Base-by-base conservation (phyloP, 2,888 invertebrate species). In the Cordylochernes scorpioides region DNA sequence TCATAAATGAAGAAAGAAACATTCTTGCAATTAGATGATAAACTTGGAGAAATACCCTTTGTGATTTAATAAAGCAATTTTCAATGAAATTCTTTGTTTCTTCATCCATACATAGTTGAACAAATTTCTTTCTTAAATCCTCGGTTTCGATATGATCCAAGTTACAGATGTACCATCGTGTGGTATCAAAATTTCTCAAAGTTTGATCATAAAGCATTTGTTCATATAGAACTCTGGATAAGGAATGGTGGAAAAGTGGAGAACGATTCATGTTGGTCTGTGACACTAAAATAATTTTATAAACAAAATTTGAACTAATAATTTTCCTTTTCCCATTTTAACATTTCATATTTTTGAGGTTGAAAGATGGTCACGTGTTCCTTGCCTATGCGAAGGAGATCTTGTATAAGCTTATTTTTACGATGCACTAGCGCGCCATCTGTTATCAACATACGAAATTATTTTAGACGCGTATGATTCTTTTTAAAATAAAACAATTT, bases 1-100 rank as follows among this genome's bases (percentile, higher is more conserved):
- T 77, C 70, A 88, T 72, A 58, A 91, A 82, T 56, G 71, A 67
- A 38, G 71, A n/a, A n/a, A n/a, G n/a, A n/a, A n/a, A n/a, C n/a
- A n/a, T n/a, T n/a, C 73, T 70, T 10, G 74, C 75, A 21, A 88
- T 44, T 19, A 74, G 65, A 55, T 88, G 77, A 70, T 75, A 82
- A 38, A 86, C 60, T 55, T 94, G 84, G 15, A 74, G 67, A 56
- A 78, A 68, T 33, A 88, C 56, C 62, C 71, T 72, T 43, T 77
- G 71, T 4, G 77, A 72, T 50, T 74, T 73, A 42, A 71, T 68
- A 39, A 66, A 64, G 42, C 75, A 71, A 30, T 62, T 55, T 30
- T 67, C 61, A 28, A 80, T 58, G 55, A 80, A 80, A 29, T 57
- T 52, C 39, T 65, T 59, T 1, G 78, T 75, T 40, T 70, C 72